These are phyloP conservation scores for Corythaixoides concolor DNA, from an alignment of 2,113 vertebrate genomes.

Conservation along the genomic window DNA sequence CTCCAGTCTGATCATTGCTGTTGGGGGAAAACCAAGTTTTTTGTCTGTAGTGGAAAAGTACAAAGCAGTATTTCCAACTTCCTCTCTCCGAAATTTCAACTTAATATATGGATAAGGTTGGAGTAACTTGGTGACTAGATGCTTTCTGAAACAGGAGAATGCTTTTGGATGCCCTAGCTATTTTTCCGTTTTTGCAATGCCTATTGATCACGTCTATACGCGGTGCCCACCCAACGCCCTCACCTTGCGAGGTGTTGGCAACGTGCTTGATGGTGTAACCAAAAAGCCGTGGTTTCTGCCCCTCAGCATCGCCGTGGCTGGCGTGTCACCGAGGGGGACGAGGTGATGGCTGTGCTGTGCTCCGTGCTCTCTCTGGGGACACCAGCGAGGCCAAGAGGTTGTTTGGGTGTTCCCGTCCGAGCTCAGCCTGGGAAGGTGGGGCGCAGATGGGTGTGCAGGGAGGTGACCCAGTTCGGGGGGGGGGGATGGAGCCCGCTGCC, in stretches of 20 bases:
- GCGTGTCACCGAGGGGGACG: background rate
- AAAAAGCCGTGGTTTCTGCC: background rate
- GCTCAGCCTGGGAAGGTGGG: background rate
- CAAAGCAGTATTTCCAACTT: background rate
- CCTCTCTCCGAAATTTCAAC: background rate
- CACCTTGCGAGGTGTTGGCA: fast-evolving
- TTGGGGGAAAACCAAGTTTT: too few species aligned
- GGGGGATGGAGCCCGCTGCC: background rate
- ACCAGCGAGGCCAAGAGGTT: background rate
- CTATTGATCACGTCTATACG: background rate
- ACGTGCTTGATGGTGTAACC: background rate
- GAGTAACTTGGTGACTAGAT: background rate
- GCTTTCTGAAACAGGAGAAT: background rate
- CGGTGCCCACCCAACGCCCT: background rate
- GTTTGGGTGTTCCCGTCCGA: background rate
- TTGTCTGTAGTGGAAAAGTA: background rate
- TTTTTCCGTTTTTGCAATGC: background rate
- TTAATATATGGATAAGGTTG: background rate
- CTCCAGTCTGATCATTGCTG: background rate
- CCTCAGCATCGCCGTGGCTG: background rate
- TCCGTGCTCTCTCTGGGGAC: too few species aligned
- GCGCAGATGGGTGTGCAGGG: fast-evolving
- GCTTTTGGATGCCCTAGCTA: background rate
- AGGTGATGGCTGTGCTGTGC: background rate
- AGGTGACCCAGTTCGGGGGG: too few species aligned